Base-by-base conservation (phyloP, 2,888 invertebrate genomes). In the Nematopogon swammerdamellus region DNA sequence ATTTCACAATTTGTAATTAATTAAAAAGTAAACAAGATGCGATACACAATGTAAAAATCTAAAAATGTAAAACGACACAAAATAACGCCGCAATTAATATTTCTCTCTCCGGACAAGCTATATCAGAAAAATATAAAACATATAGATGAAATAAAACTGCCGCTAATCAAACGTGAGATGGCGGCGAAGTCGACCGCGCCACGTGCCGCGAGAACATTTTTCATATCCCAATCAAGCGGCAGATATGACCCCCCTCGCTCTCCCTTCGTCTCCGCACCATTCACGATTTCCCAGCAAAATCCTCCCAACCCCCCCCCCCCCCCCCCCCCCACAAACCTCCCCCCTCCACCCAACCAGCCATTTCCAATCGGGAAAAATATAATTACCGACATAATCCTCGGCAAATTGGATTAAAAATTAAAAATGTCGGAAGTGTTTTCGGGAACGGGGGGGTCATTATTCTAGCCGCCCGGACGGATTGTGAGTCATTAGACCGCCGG, bases 381-480 rank as follows among this genome's bases (percentile, higher is more conserved):
- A 80, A 80, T 80, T 79, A 80, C 80, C 69, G 64, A 73, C 72
- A 80, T 80, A 80, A 80, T 80, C 80, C 80, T 64, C 71, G 63
- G 69, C 70, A 80, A 80, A 80, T 80, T 80, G 80, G 80, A 80
- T 80, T 80, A 80, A 80, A 77, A 77, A 76, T 72, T 70, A 67
- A 67, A 57, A 73, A 74, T 72, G 63, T 63, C 66, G 66, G 74
- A 76, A 77, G 72, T 74, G 72, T 77, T 76, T n/a, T 45, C 77
- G 36, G 8, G 36, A 14, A 75, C 73, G 73, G 76, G 76, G 63
- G 68, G 75, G 76, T 76, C 76, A 77, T 77, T 77, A 76, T 77
- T 76, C 75, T 74, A 72, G 68, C 67, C 70, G 66, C 8, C n/a
- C 5, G 30, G 20, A 16, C 19, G 19, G 20, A 16, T 19, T 46